These are phyloP conservation scores for Coregonus suidteri DNA, from an alignment of 2,797 vertebrate genomes.

Conservation along the genomic window DNA sequence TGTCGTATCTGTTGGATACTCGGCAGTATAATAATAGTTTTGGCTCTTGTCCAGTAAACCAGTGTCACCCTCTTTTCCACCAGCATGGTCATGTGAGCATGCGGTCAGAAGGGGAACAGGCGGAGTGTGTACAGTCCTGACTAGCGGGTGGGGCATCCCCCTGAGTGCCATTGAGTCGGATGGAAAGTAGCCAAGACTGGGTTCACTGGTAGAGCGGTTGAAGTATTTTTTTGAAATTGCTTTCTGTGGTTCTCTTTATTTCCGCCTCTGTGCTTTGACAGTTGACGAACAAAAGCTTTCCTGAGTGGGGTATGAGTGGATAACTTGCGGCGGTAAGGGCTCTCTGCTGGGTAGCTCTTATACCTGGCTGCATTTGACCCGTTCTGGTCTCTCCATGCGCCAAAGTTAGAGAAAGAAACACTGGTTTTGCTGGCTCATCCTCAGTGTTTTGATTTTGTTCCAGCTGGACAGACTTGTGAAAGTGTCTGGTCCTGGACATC, in stretches of 20 bases:
- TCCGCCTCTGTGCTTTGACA: slow-evolving; percentile 54
- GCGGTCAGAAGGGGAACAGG: slow-evolving; percentile 20
- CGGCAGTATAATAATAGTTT: slow-evolving; percentile 32
- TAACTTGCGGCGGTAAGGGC: not conserved
- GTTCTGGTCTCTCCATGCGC: not conserved
- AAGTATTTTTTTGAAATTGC: slow-evolving; percentile 34
- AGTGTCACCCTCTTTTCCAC: slow-evolving; percentile 34
- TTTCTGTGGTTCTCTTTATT: slow-evolving; percentile 54
- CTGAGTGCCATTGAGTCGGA: not conserved
- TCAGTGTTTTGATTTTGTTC: slow-evolving; percentile 8
- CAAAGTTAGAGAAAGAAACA: not conserved
- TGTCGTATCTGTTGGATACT: slow-evolving; percentile 29
- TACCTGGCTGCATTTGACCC: slow-evolving; percentile 6
- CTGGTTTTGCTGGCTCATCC: not conserved
- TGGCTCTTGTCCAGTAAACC: slow-evolving; percentile 45
- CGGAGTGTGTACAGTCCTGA: slow-evolving; percentile 5
- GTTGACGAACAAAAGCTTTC: slow-evolving; percentile 47
- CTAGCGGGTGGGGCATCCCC: not conserved
- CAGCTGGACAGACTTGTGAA: slow-evolving; percentile 14
- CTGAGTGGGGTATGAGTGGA: slow-evolving; percentile 18
- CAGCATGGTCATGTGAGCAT: slow-evolving; percentile 29
- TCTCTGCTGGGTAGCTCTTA: not conserved
- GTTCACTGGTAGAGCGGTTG: slow-evolving; percentile 15
- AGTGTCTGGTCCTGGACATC: slow-evolving; percentile 26
- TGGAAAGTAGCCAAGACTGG: not conserved